Conservation (phyloP, 2,888 invertebrate genomes). For the Branchellion lobata region DNA sequence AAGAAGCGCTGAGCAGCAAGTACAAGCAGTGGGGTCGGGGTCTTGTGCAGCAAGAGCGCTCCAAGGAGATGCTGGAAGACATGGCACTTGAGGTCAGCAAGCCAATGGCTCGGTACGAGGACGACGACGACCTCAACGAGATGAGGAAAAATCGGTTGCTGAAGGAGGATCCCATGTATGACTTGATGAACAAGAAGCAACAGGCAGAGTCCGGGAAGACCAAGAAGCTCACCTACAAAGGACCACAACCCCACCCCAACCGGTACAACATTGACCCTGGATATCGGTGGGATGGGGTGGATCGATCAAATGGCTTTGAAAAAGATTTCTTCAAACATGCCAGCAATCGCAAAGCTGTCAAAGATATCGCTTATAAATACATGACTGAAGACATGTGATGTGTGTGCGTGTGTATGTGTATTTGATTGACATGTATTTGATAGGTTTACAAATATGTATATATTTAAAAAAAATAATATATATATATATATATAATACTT, state of each 20-base stretch:
- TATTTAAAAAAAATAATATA: too few relatives aligned
- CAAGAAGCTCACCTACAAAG: slow-evolving; percentile 70
- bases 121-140: slow-evolving; percentile 83
- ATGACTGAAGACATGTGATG: slow-evolving; percentile 84
- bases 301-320: slow-evolving; percentile 94
- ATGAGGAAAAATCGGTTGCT: slow-evolving; percentile 70
- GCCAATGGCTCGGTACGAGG: slow-evolving; percentile 83
- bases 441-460: too few relatives aligned
- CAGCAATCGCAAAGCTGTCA: slow-evolving; percentile 68
- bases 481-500: too few relatives aligned
- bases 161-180: slow-evolving; percentile 90
- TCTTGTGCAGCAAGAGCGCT: slow-evolving; percentile 53
- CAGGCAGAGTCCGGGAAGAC: slow-evolving; percentile 53
- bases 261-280: slow-evolving; percentile 88
- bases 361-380: slow-evolving; percentile 89
- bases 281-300: slow-evolving; percentile 96
- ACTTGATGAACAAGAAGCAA: slow-evolving; percentile 75
- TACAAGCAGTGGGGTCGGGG: slow-evolving; percentile 45
- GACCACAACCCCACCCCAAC: slow-evolving; percentile 80
- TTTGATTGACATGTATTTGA: too few relatives aligned
- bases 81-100: slow-evolving; percentile 82
- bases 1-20: slow-evolving; percentile 49
- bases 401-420: too few relatives aligned
- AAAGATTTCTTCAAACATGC: slow-evolving; percentile 72
- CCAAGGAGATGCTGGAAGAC: slow-evolving; percentile 64